Evolutionary conservation across 2,113 vertebrate genomes (phyloP).

Genomic region (Pipa parva): DNA sequence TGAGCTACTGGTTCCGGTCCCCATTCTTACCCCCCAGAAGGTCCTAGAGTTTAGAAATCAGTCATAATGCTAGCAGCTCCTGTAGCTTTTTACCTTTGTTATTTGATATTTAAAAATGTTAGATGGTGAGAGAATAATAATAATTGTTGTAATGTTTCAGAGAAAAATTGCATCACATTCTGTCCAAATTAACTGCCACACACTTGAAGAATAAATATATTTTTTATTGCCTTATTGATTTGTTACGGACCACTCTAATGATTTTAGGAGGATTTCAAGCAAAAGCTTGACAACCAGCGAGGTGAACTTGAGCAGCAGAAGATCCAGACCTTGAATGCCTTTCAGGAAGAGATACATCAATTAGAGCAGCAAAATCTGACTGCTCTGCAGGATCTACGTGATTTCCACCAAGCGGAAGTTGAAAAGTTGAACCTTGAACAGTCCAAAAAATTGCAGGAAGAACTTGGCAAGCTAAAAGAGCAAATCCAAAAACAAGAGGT

Average conservation of each 20-base stretch:
- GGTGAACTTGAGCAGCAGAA: conserved; percentile 62
- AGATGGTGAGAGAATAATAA: no score
- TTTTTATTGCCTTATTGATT: not conserved
- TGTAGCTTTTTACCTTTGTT: no score
- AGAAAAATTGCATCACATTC: no score
- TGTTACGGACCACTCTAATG: no score
- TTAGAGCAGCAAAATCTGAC: conserved; percentile 66
- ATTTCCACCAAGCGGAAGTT: conserved; percentile 54
- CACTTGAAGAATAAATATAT: not conserved
- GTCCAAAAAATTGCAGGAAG: conserved; percentile 38
- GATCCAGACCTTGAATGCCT: conserved; percentile 56
- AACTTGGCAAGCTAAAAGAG: conserved; percentile 50
- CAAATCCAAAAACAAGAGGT: conserved; percentile 72
- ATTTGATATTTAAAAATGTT: no score
- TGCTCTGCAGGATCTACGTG: conserved; percentile 63
- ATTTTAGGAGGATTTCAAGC: conserved; percentile 48
- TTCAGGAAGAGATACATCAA: conserved; percentile 63
- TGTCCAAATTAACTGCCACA: not conserved
- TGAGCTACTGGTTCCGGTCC: no score
- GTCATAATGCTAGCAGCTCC: no score
- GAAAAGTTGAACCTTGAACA: conserved; percentile 46
- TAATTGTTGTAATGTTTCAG: no score
- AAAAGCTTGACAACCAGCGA: conserved; percentile 56
- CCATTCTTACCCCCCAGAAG: no score
- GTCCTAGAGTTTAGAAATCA: no score